These are phyloP conservation scores for Diplodus puntazzo DNA, from an alignment of 2,797 vertebrate genomes.

Conservation along the genomic window DNA sequence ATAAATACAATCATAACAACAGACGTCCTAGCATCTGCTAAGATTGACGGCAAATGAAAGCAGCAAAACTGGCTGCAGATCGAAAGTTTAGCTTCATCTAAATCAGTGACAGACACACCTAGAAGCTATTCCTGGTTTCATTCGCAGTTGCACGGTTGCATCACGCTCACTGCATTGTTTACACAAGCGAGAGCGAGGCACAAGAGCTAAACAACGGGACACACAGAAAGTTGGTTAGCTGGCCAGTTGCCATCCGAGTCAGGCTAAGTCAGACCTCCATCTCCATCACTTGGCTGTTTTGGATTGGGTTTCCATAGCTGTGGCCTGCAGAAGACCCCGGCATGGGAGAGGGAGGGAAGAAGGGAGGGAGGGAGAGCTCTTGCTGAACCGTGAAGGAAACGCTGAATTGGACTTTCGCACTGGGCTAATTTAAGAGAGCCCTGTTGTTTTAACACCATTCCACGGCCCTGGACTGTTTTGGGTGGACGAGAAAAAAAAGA, in stretches of 20 bases:
- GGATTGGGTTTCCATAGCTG: slow-evolving; percentile 41
- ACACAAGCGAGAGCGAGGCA: not conserved
- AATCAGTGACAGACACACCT: slow-evolving; percentile 11
- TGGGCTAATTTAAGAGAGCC: slow-evolving; percentile 68
- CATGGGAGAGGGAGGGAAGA: not conserved
- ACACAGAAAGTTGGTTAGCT: slow-evolving; percentile 75
- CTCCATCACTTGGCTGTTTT: slow-evolving; percentile 68
- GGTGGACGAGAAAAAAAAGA: slow-evolving; percentile 17
- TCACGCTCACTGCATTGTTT: slow-evolving; percentile 23
- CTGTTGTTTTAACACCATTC: slow-evolving; percentile 70
- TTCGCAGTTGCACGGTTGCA: slow-evolving; percentile 12
- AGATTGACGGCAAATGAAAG: slow-evolving; percentile 22
- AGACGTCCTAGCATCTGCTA: slow-evolving; percentile 53
- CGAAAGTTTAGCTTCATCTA: slow-evolving; percentile 8
- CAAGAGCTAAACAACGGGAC: slow-evolving; percentile 21
- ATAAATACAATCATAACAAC: slow-evolving; percentile 58
- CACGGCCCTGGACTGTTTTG: slow-evolving; percentile 45
- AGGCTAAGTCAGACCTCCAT: slow-evolving; percentile 38
- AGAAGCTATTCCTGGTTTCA: not conserved
- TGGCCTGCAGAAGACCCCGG: slow-evolving; percentile 48
- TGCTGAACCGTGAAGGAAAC: slow-evolving; percentile 61
- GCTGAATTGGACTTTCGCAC: slow-evolving; percentile 59
- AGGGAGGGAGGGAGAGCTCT: slow-evolving; percentile 23
- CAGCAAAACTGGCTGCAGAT: slow-evolving; percentile 3
- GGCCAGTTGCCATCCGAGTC: slow-evolving; percentile 50